Evolutionary conservation across 2,888 invertebrate genomes (phyloP).

Genomic region (Catocala sponsa): DNA sequence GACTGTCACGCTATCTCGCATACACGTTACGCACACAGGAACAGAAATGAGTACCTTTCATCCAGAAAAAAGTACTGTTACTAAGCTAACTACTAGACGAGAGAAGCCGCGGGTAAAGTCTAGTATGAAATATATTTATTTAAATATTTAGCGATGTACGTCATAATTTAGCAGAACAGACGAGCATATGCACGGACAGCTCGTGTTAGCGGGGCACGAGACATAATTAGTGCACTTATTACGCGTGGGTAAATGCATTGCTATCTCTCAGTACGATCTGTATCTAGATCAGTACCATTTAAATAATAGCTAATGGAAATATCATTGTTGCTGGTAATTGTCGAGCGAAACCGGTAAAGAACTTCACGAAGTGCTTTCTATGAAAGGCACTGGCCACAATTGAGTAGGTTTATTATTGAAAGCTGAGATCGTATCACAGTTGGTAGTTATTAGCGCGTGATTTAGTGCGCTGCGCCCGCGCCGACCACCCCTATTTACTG

Average conservation of each 20-base stretch:
- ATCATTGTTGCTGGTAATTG: slow-evolving; percentile 79
- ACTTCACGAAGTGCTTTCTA: slow-evolving; percentile 74
- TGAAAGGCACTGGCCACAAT: slow-evolving; percentile 75
- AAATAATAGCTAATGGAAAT: slow-evolving; percentile 73
- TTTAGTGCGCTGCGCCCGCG: slow-evolving; percentile 71
- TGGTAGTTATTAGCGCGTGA: slow-evolving; percentile 83
- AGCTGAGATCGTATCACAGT: slow-evolving; percentile 81
- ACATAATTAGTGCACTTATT: slow-evolving; percentile 28
- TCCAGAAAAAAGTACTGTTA: too few species aligned
- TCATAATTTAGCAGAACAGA: too few species aligned
- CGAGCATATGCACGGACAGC: not conserved
- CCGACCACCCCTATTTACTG: slow-evolving; percentile 78
- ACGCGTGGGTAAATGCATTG: slow-evolving; percentile 29
- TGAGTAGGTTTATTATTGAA: slow-evolving; percentile 82
- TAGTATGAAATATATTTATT: too few species aligned
- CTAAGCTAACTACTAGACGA: too few species aligned
- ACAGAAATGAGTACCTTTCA: too few species aligned
- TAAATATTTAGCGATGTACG: too few species aligned
- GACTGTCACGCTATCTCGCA: too few species aligned
- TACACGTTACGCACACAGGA: too few species aligned
- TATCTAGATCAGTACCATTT: slow-evolving; percentile 62
- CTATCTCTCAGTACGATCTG: slow-evolving; percentile 53
- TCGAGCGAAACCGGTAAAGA: slow-evolving; percentile 75
- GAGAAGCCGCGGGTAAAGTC: too few species aligned
- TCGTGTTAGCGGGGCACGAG: not conserved